Conservation (phyloP, 2,888 invertebrate species). For the Macrophya annulata region DNA sequence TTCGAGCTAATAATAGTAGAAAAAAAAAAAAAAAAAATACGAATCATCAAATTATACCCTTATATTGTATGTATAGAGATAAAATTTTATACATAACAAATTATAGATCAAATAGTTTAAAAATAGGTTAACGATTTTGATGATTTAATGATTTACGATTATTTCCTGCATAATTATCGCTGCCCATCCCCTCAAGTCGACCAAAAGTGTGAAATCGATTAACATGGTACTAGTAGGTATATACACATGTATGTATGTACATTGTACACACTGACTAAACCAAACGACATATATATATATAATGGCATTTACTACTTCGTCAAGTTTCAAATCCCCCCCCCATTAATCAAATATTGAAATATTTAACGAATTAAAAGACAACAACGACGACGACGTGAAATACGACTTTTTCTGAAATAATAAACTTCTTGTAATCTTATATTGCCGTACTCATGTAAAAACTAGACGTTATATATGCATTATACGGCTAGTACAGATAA, state of each 20-base stretch:
- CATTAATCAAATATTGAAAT: not conserved
- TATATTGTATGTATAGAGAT: too few relatives aligned
- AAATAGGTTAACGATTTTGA: too few relatives aligned
- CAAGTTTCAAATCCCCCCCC: not conserved
- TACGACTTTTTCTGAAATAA: not conserved
- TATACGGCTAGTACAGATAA: not conserved
- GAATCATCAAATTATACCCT: too few relatives aligned
- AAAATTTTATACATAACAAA: too few relatives aligned
- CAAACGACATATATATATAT: too few relatives aligned
- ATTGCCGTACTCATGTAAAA: not conserved
- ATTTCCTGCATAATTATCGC: too few relatives aligned
- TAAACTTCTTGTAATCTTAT: not conserved
- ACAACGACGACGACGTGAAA: not conserved
- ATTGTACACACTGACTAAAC: not conserved
- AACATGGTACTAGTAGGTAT: not conserved
- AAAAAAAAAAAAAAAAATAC: too few relatives aligned
- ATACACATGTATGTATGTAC: too few relatives aligned
- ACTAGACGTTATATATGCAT: not conserved
- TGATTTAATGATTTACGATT: too few relatives aligned
- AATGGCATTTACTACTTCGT: not conserved
- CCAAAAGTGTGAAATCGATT: not conserved
- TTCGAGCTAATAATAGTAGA: too few relatives aligned
- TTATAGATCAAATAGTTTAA: too few relatives aligned
- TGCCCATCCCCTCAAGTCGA: too few relatives aligned
- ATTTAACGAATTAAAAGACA: not conserved